Percentiles rank a stretch among this genome's conserved stretches.
Evolutionary conservation across 2,888 invertebrate species (phyloP).

Genomic region (Drosophila anomalata): DNA sequence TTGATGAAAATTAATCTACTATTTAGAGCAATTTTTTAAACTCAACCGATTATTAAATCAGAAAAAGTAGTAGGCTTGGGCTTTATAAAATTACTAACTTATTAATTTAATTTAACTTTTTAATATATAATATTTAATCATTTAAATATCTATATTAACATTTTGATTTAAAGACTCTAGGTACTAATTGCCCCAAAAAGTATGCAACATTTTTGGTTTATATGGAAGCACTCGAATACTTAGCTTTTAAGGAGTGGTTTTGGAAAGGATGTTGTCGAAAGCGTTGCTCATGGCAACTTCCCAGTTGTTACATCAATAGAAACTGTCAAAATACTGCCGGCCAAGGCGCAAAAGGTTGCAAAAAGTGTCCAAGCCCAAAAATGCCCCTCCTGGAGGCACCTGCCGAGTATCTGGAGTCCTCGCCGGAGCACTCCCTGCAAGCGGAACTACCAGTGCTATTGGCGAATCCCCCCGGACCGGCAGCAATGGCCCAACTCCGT

Average conservation of each 20-base stretch:
- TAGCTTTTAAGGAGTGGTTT: not conserved
- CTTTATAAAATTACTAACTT: not conserved
- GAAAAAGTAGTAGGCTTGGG: too few relatives aligned
- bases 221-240: not conserved
- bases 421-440: slow-evolving; percentile 81
- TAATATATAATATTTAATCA: not conserved
- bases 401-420: slow-evolving; percentile 72
- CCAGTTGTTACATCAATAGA: slow-evolving; percentile 57
- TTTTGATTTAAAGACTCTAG: too few relatives aligned
- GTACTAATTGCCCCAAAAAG: not conserved
- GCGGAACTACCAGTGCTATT: slow-evolving; percentile 61
- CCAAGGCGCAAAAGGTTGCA: not conserved
- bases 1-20: too few relatives aligned
- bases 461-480: slow-evolving; percentile 56
- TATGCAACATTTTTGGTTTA: not conserved
- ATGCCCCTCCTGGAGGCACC: slow-evolving; percentile 82
- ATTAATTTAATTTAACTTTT: not conserved
- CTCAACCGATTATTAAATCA: too few relatives aligned
- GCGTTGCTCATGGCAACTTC: slow-evolving; percentile 46
- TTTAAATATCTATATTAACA: too few relatives aligned
- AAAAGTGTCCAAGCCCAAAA: not conserved
- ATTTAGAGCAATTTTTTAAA: too few relatives aligned
- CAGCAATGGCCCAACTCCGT: slow-evolving; percentile 56
- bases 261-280: not conserved
- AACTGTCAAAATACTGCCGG: slow-evolving; percentile 25